Conservation (phyloP, 2,888 invertebrate genomes). For the Artemia sinica region DNA sequence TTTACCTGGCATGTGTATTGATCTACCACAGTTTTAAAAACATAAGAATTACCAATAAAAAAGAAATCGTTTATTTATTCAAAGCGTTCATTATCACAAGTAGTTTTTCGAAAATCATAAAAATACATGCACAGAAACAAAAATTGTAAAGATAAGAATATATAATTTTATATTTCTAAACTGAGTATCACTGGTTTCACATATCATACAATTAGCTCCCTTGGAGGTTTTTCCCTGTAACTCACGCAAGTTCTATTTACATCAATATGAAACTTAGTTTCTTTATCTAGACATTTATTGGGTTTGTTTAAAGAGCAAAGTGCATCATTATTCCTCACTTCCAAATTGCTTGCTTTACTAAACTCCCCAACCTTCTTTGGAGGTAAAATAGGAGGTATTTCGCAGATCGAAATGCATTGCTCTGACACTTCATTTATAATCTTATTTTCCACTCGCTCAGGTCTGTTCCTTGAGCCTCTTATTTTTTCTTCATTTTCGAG, state of each 20-base stretch:
- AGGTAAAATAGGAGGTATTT: background rate
- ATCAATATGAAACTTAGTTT: background rate
- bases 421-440: background rate
- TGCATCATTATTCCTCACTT: background rate
- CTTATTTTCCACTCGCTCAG: no score
- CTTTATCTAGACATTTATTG: constrained; percentile 5
- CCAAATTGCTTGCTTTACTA: constrained; percentile 6
- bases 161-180: background rate
- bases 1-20: no score
- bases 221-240: background rate
- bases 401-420: background rate
- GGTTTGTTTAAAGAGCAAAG: background rate
- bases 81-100: no score
- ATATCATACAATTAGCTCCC: constrained; percentile 4
- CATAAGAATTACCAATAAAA: no score
- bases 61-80: no score
- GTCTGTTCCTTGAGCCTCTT: no score
- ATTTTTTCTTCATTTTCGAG: no score
- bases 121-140: no score
- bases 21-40: no score
- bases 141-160: no score
- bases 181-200: constrained; percentile 9
- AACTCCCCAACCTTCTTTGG: background rate
- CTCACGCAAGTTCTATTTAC: constrained; percentile 6
- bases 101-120: no score